phyloP scores from a whole-genome alignment of 2,113 vertebrate genomes.

The Bambusicola thoracicus region DNA sequence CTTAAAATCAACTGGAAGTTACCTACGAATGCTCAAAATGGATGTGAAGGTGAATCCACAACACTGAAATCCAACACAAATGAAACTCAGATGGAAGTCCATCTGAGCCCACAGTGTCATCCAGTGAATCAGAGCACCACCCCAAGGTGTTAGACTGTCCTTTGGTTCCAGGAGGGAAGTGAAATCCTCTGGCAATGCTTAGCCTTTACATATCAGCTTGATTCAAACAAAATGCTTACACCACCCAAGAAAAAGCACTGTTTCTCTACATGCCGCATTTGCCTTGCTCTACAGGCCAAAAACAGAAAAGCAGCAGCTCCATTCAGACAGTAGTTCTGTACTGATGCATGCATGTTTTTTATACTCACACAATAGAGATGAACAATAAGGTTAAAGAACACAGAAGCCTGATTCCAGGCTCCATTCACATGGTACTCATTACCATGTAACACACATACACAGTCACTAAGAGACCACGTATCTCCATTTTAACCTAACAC shows the following conservation, averaged over 20 bases:
- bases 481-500: background rate
- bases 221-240: background rate
- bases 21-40: background rate
- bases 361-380: background rate
- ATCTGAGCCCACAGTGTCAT: background rate
- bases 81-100: background rate
- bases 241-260: background rate
- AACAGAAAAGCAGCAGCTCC: background rate
- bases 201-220: background rate
- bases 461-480: background rate
- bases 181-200: accelerated
- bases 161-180: background rate
- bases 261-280: background rate
- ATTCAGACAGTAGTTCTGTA: background rate
- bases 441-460: background rate
- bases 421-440: background rate
- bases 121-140: background rate
- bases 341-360: background rate
- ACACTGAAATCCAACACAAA: background rate
- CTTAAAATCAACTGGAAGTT: background rate
- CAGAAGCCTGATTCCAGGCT: background rate
- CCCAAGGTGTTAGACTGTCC: background rate
- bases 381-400: background rate
- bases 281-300: background rate
- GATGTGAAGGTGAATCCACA: background rate